These are phyloP conservation scores for Diplodus puntazzo DNA, from an alignment of 2,797 vertebrate species.

Conservation along the genomic window DNA sequence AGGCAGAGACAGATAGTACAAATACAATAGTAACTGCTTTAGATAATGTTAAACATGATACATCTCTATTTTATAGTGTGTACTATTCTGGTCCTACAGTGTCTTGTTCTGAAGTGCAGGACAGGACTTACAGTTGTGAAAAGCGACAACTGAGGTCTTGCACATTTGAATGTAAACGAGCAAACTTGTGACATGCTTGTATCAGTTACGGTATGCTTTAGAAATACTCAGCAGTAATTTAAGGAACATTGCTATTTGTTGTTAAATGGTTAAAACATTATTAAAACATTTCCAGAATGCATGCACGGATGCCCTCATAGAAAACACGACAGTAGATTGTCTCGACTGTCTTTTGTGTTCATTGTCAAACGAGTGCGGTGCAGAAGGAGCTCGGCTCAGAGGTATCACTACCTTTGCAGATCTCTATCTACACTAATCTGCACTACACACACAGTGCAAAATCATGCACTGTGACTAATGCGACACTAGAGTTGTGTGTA, in stretches of 20 bases:
- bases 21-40: constrained; percentile 29
- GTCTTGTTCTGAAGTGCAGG: background rate
- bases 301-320: background rate
- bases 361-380: background rate
- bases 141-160: background rate
- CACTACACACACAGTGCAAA: background rate
- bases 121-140: background rate
- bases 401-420: background rate
- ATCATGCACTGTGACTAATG: background rate
- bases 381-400: constrained; percentile 3
- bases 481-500: background rate
- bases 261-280: no score
- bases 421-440: background rate
- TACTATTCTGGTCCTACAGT: background rate
- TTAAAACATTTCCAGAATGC: background rate
- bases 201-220: no score
- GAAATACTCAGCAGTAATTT: background rate
- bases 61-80: background rate
- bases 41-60: background rate
- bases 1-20: constrained; percentile 7
- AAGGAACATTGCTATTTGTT: background rate
- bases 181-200: no score
- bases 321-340: background rate
- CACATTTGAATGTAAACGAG: background rate
- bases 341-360: background rate